phyloP scores from a whole-genome alignment of 2,797 vertebrate genomes.

The Tarsius wallacei region DNA sequence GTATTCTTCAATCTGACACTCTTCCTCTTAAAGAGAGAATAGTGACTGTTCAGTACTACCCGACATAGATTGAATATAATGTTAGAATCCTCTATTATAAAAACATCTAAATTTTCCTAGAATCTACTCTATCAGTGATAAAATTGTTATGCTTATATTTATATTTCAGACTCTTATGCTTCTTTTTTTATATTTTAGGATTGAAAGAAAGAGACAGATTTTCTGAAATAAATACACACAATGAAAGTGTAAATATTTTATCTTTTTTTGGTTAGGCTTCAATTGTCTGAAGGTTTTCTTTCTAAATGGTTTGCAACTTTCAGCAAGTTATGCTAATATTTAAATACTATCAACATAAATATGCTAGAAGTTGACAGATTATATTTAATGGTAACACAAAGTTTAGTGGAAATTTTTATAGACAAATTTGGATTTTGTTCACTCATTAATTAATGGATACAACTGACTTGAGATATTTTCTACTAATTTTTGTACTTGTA shows the following conservation, averaged over 20 bases:
- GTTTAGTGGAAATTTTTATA: background rate
- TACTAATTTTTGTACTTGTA: background rate
- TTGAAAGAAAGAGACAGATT: background rate
- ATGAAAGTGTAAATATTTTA: background rate
- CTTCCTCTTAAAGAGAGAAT: rapidly evolving
- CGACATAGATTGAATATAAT: background rate
- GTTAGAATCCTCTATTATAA: background rate
- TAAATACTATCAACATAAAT: background rate
- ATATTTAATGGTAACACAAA: background rate
- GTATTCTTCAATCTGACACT: background rate
- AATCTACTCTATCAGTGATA: background rate
- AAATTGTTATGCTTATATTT: background rate
- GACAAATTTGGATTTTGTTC: background rate
- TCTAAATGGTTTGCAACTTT: background rate
- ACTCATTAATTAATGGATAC: background rate
- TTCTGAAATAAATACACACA: background rate
- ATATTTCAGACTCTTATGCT: background rate
- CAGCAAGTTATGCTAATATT: background rate
- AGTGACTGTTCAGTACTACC: background rate
- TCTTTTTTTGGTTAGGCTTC: background rate
- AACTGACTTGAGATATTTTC: background rate
- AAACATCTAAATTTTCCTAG: background rate
- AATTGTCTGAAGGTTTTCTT: background rate
- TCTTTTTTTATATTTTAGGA: background rate
- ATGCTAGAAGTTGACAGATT: background rate